Evolutionary conservation across 2,888 invertebrate genomes (phyloP).

Genomic region (Fragum fragum): DNA sequence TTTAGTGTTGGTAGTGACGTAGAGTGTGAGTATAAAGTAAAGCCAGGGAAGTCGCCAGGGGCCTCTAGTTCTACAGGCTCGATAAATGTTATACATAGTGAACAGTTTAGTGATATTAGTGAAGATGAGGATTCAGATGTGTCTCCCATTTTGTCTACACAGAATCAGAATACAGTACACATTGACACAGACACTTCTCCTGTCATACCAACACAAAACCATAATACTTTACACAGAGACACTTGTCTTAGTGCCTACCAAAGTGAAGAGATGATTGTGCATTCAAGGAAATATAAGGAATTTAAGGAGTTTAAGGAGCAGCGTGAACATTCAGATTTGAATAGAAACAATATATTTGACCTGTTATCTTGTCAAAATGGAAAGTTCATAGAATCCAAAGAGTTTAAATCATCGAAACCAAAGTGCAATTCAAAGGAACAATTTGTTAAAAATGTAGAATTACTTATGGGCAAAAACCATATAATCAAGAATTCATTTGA

Average conservation of each 20-base stretch:
- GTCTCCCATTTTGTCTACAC: not conserved
- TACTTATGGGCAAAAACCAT: slow-evolving; percentile 39
- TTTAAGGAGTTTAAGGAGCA: slow-evolving; percentile 61
- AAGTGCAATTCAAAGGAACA: slow-evolving; percentile 19
- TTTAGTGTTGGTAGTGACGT: slow-evolving; percentile 23
- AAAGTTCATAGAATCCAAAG: not conserved
- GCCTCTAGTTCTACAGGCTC: slow-evolving; percentile 59
- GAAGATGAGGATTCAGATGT: slow-evolving; percentile 62
- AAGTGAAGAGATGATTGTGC: slow-evolving; percentile 13
- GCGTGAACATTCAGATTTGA: slow-evolving; percentile 30
- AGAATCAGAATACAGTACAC: slow-evolving; percentile 6
- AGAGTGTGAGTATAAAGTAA: slow-evolving; percentile 23
- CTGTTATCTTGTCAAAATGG: slow-evolving; percentile 6
- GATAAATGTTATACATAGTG: slow-evolving; percentile 69
- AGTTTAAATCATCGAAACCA: not conserved
- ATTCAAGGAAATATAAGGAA: slow-evolving; percentile 45
- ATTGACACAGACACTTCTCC: not conserved
- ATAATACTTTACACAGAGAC: not conserved
- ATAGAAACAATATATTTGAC: slow-evolving; percentile 39
- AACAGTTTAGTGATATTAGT: slow-evolving; percentile 73
- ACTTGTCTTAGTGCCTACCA: not conserved
- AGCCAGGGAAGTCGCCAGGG: slow-evolving; percentile 42
- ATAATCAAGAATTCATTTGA: not conserved
- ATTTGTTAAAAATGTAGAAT: slow-evolving; percentile 22
- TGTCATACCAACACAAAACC: not conserved